Conservation (phyloP, 2,113 vertebrate species). For the Astatoreochromis straeleni region DNA sequence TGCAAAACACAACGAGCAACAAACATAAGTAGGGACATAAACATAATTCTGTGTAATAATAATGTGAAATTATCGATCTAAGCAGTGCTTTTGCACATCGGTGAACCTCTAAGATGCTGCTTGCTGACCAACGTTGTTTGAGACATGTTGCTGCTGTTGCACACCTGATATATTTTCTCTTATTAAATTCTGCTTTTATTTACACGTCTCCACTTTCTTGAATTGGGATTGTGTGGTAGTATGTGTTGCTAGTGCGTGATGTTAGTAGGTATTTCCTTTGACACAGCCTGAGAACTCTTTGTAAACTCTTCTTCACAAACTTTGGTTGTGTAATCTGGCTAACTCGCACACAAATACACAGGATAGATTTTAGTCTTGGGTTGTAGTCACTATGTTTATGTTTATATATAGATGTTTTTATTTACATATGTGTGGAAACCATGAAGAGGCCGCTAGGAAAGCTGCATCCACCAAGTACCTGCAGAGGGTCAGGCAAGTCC, state of each 20-base stretch:
- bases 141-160: not conserved
- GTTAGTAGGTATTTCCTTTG: not conserved
- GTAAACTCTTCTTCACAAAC: not conserved
- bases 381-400: not conserved
- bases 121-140: not conserved
- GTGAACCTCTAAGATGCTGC: not conserved
- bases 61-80: rapidly evolving
- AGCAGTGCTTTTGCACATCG: not conserved
- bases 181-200: not conserved
- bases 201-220: not conserved
- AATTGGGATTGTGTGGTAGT: not conserved
- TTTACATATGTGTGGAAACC: rapidly evolving
- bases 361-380: rapidly evolving
- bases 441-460: rapidly evolving
- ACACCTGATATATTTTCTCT: not conserved
- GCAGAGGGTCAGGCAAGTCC: not conserved
- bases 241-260: not conserved
- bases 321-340: not conserved
- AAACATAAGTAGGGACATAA: not conserved
- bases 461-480: not conserved
- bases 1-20: not conserved
- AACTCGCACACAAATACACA: not conserved
- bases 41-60: not conserved
- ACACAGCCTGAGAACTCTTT: not conserved
- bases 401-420: not conserved